phyloP scores from a whole-genome alignment of 2,888 invertebrate genomes.

The Hylaea fasciaria region DNA sequence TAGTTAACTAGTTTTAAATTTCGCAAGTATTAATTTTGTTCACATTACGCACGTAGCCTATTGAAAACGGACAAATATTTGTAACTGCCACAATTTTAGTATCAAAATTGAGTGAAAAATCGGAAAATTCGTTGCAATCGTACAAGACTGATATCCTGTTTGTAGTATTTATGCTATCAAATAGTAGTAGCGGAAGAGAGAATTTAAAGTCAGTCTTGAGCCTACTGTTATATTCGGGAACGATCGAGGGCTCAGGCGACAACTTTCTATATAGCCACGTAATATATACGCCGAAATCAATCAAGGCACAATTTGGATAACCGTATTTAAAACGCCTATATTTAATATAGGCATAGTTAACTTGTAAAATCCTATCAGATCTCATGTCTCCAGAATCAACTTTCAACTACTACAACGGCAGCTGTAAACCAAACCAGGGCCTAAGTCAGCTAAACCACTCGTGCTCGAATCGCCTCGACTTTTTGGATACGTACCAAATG shows the following conservation, averaged over 20 bases:
- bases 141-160: constrained; percentile 8
- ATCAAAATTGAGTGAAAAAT: constrained; percentile 17
- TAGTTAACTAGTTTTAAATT: background rate
- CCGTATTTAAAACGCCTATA: constrained; percentile 11
- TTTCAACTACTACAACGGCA: background rate
- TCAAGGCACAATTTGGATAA: constrained; percentile 40
- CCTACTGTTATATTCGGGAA: constrained; percentile 24
- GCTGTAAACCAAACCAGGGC: background rate
- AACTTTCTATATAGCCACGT: constrained; percentile 14
- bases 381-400: constrained; percentile 4
- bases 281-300: constrained; percentile 23
- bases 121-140: constrained; percentile 22
- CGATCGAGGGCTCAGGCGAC: constrained; percentile 6
- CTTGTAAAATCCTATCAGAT: constrained; percentile 3
- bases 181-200: constrained; percentile 24
- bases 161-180: constrained; percentile 7
- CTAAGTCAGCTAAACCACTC: no score
- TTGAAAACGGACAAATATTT: background rate
- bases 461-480: no score
- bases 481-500: no score
- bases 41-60: constrained; percentile 12
- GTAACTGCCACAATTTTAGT: constrained; percentile 5
- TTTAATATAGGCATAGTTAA: constrained; percentile 16
- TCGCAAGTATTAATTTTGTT: no score
- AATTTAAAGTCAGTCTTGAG: constrained; percentile 38